Base-by-base conservation (phyloP, 92 coral and sea anemone species). In the Zoanthus gigantus region DNA sequence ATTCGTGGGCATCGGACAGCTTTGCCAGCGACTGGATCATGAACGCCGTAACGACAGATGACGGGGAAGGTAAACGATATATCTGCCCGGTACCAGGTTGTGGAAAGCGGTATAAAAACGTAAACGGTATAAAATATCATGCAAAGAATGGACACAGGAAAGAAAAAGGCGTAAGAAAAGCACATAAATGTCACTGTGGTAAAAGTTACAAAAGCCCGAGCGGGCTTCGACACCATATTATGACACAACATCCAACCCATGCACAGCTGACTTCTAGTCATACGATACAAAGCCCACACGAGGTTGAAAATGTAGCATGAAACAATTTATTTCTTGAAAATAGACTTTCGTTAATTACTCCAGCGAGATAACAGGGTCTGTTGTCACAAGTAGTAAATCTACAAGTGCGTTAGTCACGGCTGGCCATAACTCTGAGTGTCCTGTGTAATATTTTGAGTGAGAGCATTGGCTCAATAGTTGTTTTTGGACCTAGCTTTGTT, bases 71-170 rank as follows among this genome's bases (percentile, higher is more conserved):
- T 48, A 97, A 97, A 75, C 87, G 99, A 83, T 97, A 97, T 80
- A 89, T 97, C 89, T 97, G 99, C 65, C 99, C 99, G n/a, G 95
- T 97, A 68, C 95, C 98, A 83, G 99, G 99, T 50, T 97, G 99
- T 76, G 99, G 98, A 71, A 97, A 97, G 76, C 95, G 98, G 37
- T 97, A 97, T 92, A 97, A 97, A 83, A 97, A 97, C 77, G 98
- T 96, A 8, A 97, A 97, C 81, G 99, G 99, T 78, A 97, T 97
- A 77, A 97, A 97, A 85, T 97, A 97, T 87, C 99, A 97, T 78
- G 99, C 99, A 34, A 97, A 97, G 88, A 93, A 97, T 82, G 99
- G 99, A 71, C 99, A 97, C 77, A 86, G 92, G 83, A 95, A 92
- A 79, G 99, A 97, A 79, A 88, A 94, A 93, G 88, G 85, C 92